A percentile compares a stretch with the other conserved stretches of the same genome.
Evolutionary conservation across 2,888 invertebrate species (phyloP).

Genomic region (Morpho achilles): DNA sequence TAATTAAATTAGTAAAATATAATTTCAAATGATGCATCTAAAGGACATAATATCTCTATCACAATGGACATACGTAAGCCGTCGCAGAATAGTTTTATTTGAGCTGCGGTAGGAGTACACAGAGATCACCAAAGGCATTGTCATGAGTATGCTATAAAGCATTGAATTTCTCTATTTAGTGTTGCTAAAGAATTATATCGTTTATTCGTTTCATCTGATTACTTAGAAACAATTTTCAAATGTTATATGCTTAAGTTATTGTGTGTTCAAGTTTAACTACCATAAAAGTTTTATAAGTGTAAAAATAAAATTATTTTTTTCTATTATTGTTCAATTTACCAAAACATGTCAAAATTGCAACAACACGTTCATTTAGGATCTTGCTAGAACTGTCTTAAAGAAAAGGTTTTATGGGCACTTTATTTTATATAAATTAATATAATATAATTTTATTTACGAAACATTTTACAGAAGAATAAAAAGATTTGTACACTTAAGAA

Average conservation of each 20-base stretch:
- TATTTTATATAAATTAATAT: too few species aligned
- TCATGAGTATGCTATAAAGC: constrained; percentile 2
- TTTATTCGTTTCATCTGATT: constrained; percentile 1
- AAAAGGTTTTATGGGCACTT: too few species aligned
- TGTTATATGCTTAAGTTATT: neutral
- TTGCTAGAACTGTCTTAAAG: too few species aligned
- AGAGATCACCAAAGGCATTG: constrained; percentile 4
- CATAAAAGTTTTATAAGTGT: too few species aligned
- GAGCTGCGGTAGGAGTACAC: constrained; percentile 11
- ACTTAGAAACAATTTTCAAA: neutral
- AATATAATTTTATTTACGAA: too few species aligned
- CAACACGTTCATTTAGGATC: too few species aligned
- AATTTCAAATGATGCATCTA: neutral
- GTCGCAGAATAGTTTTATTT: constrained; percentile 14
- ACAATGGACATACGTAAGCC: constrained; percentile 10
- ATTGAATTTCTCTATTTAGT: constrained; percentile 11
- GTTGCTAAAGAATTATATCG: constrained; percentile 10
- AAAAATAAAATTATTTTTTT: too few species aligned
- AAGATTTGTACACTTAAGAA: too few species aligned
- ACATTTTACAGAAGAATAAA: too few species aligned
- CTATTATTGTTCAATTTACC: too few species aligned
- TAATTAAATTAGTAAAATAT: neutral
- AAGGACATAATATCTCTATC: constrained; percentile 1
- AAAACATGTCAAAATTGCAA: too few species aligned
- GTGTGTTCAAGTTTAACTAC: too few species aligned